Evolutionary conservation across 2,113 vertebrate genomes (phyloP).

Genomic region (Mesitornis unicolor): DNA sequence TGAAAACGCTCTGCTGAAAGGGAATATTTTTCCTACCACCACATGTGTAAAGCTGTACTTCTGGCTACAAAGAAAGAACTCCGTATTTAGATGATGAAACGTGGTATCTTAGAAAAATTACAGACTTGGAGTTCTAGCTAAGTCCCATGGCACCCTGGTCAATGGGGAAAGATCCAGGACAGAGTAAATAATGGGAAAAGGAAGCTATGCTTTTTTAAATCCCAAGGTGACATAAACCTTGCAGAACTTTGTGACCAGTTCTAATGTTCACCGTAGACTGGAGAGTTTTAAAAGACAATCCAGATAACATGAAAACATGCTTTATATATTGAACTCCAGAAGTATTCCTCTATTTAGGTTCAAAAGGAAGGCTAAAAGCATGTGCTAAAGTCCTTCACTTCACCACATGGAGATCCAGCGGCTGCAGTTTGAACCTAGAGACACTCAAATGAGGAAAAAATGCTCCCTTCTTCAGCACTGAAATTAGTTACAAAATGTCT

Average conservation of each 20-base stretch:
- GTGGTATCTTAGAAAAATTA: not conserved
- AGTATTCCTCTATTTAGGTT: not conserved
- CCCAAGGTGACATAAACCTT: not conserved
- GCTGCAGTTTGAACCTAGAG: not conserved
- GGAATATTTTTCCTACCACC: not conserved
- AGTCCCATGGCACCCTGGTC: not conserved
- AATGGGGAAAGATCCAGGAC: not conserved
- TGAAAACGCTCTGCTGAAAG: not conserved
- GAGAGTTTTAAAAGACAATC: slow-evolving; percentile 9
- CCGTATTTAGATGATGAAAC: not conserved
- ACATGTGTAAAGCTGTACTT: not conserved
- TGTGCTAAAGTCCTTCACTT: not conserved
- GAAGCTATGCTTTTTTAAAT: slow-evolving; percentile 18
- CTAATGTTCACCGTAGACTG: not conserved
- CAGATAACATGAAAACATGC: not conserved
- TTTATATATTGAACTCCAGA: not conserved
- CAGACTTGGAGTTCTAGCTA: not conserved
- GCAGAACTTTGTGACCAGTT: not conserved
- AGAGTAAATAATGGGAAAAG: not conserved
- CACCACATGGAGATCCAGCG: not conserved
- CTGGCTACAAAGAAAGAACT: not conserved
- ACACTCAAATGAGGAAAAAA: not conserved
- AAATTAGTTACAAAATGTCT: not conserved
- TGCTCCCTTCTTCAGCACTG: not conserved
- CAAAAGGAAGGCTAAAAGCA: not conserved